Evolutionary conservation across 2,888 invertebrate genomes (phyloP).

Genomic region (Hymenopus coronatus): DNA sequence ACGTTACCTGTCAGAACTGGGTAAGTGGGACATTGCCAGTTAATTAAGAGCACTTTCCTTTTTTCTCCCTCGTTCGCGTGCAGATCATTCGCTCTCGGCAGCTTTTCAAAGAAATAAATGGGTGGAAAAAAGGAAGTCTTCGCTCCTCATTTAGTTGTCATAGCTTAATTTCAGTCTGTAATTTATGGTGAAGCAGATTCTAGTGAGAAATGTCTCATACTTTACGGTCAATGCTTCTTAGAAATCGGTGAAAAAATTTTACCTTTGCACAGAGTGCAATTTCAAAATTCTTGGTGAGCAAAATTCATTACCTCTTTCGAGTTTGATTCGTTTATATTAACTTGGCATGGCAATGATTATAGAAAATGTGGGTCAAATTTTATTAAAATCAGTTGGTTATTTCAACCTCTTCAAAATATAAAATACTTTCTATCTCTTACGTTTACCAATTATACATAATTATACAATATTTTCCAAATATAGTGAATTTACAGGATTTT

Average conservation of each 20-base stretch:
- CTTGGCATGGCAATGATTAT: too few species aligned
- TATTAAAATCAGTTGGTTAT: too few species aligned
- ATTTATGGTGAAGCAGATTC: background rate
- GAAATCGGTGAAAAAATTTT: background rate
- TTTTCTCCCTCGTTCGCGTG: background rate
- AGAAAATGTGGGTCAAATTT: too few species aligned
- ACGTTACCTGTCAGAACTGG: background rate
- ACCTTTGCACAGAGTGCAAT: too few species aligned
- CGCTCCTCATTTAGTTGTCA: background rate
- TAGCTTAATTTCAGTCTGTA: background rate
- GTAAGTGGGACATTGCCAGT: background rate
- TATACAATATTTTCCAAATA: too few species aligned
- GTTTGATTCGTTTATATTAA: too few species aligned
- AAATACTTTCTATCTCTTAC: background rate
- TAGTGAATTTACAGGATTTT: too few species aligned
- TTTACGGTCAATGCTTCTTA: background rate
- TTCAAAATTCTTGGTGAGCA: too few species aligned
- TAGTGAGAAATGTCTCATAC: background rate
- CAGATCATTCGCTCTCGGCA: background rate
- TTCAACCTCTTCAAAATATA: too few species aligned
- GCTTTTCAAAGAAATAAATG: background rate
- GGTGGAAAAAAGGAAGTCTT: background rate
- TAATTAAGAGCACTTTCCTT: background rate
- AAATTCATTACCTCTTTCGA: too few species aligned
- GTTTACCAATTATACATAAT: background rate